Evolutionary conservation across 2,113 vertebrate species (phyloP).

Genomic region (Cynopterus brachyotis): DNA sequence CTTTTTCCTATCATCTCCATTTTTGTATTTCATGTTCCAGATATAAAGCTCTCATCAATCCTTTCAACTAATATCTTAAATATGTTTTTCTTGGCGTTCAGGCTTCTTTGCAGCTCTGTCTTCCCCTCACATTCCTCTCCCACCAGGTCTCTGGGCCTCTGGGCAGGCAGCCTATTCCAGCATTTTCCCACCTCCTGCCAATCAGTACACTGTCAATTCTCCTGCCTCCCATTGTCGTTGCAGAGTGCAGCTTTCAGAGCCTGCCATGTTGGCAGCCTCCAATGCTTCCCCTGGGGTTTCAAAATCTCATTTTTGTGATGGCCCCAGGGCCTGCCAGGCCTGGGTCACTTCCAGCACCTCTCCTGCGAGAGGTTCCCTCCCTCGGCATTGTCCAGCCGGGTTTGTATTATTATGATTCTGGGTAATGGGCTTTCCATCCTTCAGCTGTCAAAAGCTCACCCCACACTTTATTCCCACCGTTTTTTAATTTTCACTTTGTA

Average conservation of each 20-base stretch:
- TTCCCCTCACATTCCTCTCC: not conserved
- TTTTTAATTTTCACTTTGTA: conserved; percentile 75
- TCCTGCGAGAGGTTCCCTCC: conserved; percentile 45
- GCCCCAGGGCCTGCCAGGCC: conserved; percentile 7
- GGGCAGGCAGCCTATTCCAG: conserved; percentile 29
- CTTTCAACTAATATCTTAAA: conserved; percentile 10
- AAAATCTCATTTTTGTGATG: not conserved
- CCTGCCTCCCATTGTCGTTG: not conserved
- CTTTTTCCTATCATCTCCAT: not conserved
- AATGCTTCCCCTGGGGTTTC: not conserved
- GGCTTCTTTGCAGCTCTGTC: not conserved
- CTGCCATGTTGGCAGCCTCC: not conserved
- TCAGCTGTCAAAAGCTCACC: conserved; percentile 63
- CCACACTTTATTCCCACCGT: conserved; percentile 61
- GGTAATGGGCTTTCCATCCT: conserved; percentile 65
- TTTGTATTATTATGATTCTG: conserved; percentile 60
- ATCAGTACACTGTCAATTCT: not conserved
- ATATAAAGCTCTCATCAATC: not conserved
- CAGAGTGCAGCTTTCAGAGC: not conserved
- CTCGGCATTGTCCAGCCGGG: conserved; percentile 32
- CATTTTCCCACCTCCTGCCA: not conserved
- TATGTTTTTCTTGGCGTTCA: not conserved
- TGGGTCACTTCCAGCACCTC: conserved; percentile 19
- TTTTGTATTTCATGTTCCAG: not conserved
- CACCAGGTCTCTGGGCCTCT: not conserved